Evolutionary conservation across 2,888 invertebrate species (phyloP), one percentile per base, ranked within the genome.

Genomic region (Ennomos fuscantarius): DNA sequence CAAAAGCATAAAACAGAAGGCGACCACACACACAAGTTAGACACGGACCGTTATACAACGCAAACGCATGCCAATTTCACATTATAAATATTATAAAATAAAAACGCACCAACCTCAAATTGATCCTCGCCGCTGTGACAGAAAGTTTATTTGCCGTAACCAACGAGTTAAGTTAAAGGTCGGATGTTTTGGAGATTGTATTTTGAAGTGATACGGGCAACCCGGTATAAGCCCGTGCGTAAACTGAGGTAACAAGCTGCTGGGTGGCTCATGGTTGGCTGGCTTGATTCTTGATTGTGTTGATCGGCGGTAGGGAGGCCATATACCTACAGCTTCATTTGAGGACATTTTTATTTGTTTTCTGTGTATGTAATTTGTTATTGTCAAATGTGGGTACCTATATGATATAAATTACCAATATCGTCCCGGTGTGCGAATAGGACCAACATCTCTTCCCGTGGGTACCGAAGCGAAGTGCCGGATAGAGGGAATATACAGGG

Each of bases 231-330:
- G 64, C 55, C 60, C 67, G 59, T 60, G 60, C 65, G 71, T 72
- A 71, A 71, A 80, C 78, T 79, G 73, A 74, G 70, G 73, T 68
- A 73, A 76, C 74, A 73, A 72, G 60, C 40, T 46, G 31, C 34
- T 36, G 15, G 45, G 31, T 42, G 12, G 60, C 40, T 46, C 12
- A 24, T 36, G 15, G 45, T 33, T 42, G 13, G 60, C 56, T 70
- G 49, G 63, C 50, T 69, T 72, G 73, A 72, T 70, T 65, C 50
- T 69, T 72, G 73, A 72, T 70, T 65, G 63, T 73, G 69, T 60
- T 65, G 72, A 69, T 72, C 71, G 47, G 52, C 34, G 57, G 61
- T 72, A 68, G 69, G 57, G 67, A 63, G 58, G 53, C 78, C 57
- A 74, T 52, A 41, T 52, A 8, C 37, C 0, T 15, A 13, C n/a